A percentile compares a stretch with the other conserved stretches of the same genome.
phyloP scores from a whole-genome alignment of 2,888 invertebrate species.

The Pandemis corylana region DNA sequence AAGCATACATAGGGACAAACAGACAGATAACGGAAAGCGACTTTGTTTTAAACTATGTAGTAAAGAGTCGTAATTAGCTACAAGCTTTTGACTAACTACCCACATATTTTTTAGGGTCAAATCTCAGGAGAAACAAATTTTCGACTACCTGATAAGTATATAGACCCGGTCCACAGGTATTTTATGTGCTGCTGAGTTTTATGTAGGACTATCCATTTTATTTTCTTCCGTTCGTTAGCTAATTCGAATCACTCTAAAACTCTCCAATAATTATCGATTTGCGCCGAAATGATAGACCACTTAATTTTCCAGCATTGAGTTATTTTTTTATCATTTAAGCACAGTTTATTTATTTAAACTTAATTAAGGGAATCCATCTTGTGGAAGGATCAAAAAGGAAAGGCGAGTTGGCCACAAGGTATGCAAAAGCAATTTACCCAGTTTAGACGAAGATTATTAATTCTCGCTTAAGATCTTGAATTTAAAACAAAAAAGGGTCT shows the following conservation, averaged over 20 bases:
- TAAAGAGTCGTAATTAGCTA: too few species aligned
- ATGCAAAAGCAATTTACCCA: conserved; percentile 39
- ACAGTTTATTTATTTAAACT: conserved; percentile 37
- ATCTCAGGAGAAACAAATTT: too few species aligned
- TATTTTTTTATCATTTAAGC: conserved; percentile 9
- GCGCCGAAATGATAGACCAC: not conserved
- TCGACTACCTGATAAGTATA: too few species aligned
- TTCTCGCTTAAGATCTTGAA: conserved; percentile 13
- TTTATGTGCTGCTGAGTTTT: too few species aligned
- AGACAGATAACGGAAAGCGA: too few species aligned
- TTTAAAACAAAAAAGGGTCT: conserved; percentile 10
- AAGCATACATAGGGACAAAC: too few species aligned
- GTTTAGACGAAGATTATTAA: conserved; percentile 29
- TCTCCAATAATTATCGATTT: not conserved
- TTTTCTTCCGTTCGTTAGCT: not conserved
- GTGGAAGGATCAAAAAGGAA: conserved; percentile 34
- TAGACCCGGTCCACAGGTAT: too few species aligned
- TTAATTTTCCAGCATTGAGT: not conserved
- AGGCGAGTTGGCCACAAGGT: conserved; percentile 32
- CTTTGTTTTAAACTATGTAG: too few species aligned
- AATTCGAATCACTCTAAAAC: not conserved
- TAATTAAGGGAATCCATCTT: conserved; percentile 18
- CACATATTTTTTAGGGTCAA: too few species aligned
- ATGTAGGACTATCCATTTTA: too few species aligned
- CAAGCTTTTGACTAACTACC: too few species aligned